phyloP scores from a whole-genome alignment of 2,113 vertebrate genomes.

The Reinhardtius hippoglossoides region DNA sequence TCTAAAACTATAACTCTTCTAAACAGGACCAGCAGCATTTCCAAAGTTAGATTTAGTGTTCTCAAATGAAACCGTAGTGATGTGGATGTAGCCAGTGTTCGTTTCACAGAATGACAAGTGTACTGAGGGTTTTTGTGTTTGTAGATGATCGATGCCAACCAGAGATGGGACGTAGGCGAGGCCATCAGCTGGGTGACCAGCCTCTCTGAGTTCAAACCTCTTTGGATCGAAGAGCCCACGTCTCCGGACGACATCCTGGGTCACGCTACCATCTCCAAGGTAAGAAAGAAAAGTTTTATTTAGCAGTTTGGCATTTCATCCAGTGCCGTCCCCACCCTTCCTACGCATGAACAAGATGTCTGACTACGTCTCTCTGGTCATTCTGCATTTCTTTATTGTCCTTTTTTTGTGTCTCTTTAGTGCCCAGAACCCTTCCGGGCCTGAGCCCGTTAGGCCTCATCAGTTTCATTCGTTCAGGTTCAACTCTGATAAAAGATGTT shows the following conservation, averaged over 20 bases:
- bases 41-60: too few relatives aligned
- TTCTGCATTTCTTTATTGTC: too few relatives aligned
- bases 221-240: conserved; percentile 87
- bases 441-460: too few relatives aligned
- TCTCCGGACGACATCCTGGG: conserved; percentile 88
- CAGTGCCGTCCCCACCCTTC: too few relatives aligned
- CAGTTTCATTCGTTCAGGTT: too few relatives aligned
- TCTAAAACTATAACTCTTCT: too few relatives aligned
- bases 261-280: conserved; percentile 84
- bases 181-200: conserved; percentile 82
- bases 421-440: background rate
- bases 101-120: background rate
- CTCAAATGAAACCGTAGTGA: too few relatives aligned
- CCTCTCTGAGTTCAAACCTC: conserved; percentile 83
- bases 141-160: conserved; percentile 89
- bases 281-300: conserved; percentile 20
- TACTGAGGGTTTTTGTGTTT: background rate
- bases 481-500: too few relatives aligned
- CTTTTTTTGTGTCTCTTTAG: too few relatives aligned
- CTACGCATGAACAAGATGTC: too few relatives aligned
- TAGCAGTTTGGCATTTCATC: background rate
- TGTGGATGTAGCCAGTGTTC: background rate
- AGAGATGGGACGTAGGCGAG: conserved; percentile 86
- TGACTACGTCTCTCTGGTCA: too few relatives aligned
- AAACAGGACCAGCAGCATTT: too few relatives aligned